Evolutionary conservation across 2,888 invertebrate genomes (phyloP), one percentile per base, ranked within the genome.

Genomic region (Drosophila austrosaltans): DNA sequence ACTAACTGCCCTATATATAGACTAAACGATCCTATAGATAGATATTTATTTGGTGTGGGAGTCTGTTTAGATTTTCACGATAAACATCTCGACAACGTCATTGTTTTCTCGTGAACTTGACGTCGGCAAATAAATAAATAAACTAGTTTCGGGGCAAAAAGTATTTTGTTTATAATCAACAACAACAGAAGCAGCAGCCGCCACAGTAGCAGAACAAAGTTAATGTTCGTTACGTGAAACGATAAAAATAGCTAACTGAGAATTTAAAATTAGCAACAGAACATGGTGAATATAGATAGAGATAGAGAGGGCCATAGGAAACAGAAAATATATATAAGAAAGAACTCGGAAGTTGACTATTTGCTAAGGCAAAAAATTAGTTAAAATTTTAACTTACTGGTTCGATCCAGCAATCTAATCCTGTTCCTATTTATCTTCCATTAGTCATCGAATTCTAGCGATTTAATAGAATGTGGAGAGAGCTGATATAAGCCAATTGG

Each of bases 201-300:
- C 39, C 69, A 44, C 28, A 75, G 64, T 39, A 74, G 63, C 32
- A 72, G 75, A 74, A 48, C 48, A 25, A 48, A 48, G 48, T 48
- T 74, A 86, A 88, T 83, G 81, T 69, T 79, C 72, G 82, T 83
- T 83, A 81, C 83, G 83, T 87, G 79, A 73, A 89, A 66, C 59
- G 54, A 64, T 87, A 87, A 65, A 81, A 83, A 89, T 83, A 83
- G 87, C 70, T 36, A 20, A 39, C 16, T 42, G 39, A 58, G 48
- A 40, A 36, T 71, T 64, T 87, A 83, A 81, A 87, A 63, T 84
- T 83, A 89, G 83, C 48, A 69, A 61, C 25, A 70, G 60, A 22
- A 74, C 65, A 3, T 44, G 30, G 32, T 56, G 56, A 36, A 57
- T 36, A 48, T 48, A 48, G 8, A 48, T 25, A 10, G 16, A 5